phyloP scores from a whole-genome alignment of 2,113 vertebrate genomes.

The Limnothrissa miodon region DNA sequence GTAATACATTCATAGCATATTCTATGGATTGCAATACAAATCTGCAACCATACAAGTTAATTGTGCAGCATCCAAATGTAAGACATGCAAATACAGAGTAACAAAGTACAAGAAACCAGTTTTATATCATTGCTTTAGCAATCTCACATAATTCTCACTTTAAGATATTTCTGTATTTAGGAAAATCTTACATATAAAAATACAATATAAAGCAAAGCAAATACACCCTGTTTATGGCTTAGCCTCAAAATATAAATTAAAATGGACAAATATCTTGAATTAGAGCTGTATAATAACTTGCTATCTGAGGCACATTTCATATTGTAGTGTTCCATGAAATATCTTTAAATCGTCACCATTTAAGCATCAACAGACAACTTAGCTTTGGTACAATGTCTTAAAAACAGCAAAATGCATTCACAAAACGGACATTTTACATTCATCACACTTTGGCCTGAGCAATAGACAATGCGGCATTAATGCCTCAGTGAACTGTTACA shows the following conservation, averaged over 20 bases:
- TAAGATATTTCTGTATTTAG: neutral
- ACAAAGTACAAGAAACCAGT: neutral
- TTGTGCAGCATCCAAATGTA: neutral
- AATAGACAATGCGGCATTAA: neutral
- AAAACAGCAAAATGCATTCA: neutral
- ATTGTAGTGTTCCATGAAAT: neutral
- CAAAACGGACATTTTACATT: neutral
- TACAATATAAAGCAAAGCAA: neutral
- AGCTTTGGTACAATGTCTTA: constrained; percentile 4
- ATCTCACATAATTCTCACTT: neutral
- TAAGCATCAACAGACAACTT: neutral
- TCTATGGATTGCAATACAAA: neutral
- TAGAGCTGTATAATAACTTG: neutral
- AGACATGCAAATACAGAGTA: neutral
- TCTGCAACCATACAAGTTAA: neutral
- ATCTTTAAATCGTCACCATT: neutral
- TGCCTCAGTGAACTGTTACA: neutral
- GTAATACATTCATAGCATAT: neutral
- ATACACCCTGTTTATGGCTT: neutral
- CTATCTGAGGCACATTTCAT: neutral
- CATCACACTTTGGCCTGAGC: constrained; percentile 12
- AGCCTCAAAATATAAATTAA: neutral
- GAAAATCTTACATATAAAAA: neutral
- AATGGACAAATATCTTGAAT: neutral
- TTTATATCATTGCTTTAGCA: neutral